Base-by-base conservation (phyloP, 2,888 invertebrate species). In the Melikaiella ostensackeni region DNA sequence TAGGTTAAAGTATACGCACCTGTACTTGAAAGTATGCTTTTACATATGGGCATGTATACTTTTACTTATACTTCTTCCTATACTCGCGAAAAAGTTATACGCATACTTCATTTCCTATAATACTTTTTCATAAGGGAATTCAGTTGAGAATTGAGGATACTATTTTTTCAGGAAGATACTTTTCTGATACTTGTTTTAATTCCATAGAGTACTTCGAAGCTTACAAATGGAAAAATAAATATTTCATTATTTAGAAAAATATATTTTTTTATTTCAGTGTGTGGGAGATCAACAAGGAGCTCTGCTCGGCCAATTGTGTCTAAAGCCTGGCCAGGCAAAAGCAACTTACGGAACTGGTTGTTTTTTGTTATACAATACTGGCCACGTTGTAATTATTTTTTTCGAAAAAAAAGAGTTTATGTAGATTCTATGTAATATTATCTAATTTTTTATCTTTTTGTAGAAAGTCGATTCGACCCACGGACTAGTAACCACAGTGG, bases 261-360 rank as follows among this genome's bases (percentile, higher is more conserved):
- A 75, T 59, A 46, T 33, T 55, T 61, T 42, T 42, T 46, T 27
- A 19, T 50, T 92, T 76, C 89, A 97, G 97, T 96, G 97, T 88
- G 93, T 98, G 84, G 98, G 98, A 46, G 99, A 99, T 91, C 99
- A 99, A 92, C 98, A 98, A 91, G 97, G 98, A 63, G 97, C 98
- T 5, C 91, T 99, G 75, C 94, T 99, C 27, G 99, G 99, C 1
- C 98, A 99, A 92, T 94, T 96, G 87, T 98, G 98, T 87, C 94
- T 97, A 88, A 94, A 94, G 86, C 94, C 95, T 86, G 98, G 98
- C 6, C 96, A 97, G 92, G 97, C 98, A 19, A 98, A 98, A 91
- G 97, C 97, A 91, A 98, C 98, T 78, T 98, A 97, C 90, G 97
- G 99, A 66, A 98, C 98, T 75, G 98, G 98, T 75, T 98, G 98